Percentiles rank a stretch among this genome's conserved stretches.
Evolutionary conservation across 2,888 invertebrate genomes (phyloP).

Genomic region (Pseudolycoriella hygida): DNA sequence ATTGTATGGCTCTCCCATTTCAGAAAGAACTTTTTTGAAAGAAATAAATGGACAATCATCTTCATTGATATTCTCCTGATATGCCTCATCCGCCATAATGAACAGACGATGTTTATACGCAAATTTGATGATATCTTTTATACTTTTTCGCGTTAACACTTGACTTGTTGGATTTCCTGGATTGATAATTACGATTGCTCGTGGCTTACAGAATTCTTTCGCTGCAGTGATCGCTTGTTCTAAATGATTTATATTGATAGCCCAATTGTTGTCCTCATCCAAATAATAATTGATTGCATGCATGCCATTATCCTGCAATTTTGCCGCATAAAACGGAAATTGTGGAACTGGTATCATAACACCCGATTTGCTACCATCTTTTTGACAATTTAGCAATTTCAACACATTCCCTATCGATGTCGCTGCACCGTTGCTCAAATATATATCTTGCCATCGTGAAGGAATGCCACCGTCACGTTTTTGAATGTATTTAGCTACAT

Average conservation of each 20-base stretch:
- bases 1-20: slow-evolving; percentile 80
- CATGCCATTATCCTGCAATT: slow-evolving; percentile 83
- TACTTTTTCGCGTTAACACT: slow-evolving; percentile 76
- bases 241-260: slow-evolving; percentile 58
- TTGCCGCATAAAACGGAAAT: slow-evolving; percentile 94
- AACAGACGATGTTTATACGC: slow-evolving; percentile 72
- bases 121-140: slow-evolving; percentile 81
- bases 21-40: slow-evolving; percentile 82
- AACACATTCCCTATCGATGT: slow-evolving; percentile 81
- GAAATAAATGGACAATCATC: slow-evolving; percentile 75
- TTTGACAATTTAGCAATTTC: slow-evolving; percentile 10
- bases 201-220: slow-evolving; percentile 41
- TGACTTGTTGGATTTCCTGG: slow-evolving; percentile 98
- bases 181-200: slow-evolving; percentile 88
- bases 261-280: slow-evolving; percentile 80
- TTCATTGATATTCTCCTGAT: slow-evolving; percentile 93
- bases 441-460: slow-evolving; percentile 57
- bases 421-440: slow-evolving; percentile 79
- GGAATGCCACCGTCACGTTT: slow-evolving; percentile 56
- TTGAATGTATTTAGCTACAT: slow-evolving; percentile 74
- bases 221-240: slow-evolving; percentile 54
- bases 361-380: slow-evolving; percentile 34
- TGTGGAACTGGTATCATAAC: slow-evolving; percentile 97
- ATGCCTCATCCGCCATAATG: slow-evolving; percentile 86
- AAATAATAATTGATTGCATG: slow-evolving; percentile 75